Conservation (phyloP, 2,797 vertebrate species). For the Coregonus sp. region DNA sequence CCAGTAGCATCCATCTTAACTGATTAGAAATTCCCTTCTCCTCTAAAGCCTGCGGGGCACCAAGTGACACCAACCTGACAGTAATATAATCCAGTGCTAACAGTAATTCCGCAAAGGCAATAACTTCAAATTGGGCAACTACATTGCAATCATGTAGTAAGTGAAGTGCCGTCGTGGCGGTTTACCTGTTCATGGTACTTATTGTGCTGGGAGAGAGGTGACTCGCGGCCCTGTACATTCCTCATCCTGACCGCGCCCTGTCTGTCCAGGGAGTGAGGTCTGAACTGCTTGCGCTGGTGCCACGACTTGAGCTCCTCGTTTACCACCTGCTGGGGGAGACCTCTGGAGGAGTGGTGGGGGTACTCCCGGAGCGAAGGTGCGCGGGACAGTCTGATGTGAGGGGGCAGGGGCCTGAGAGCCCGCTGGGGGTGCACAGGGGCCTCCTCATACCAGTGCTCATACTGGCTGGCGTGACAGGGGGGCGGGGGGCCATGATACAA, state of each 20-base stretch:
- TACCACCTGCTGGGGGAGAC: conserved; percentile 76
- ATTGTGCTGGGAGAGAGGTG: conserved; percentile 53
- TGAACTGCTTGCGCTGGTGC: conserved; percentile 83
- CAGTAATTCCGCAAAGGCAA: background rate
- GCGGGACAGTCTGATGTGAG: conserved; percentile 74
- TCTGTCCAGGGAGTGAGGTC: conserved; percentile 82
- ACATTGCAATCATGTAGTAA: background rate
- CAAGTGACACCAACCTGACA: background rate
- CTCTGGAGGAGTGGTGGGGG: conserved; percentile 56
- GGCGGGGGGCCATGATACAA: conserved; percentile 54
- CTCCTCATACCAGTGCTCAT: conserved; percentile 72
- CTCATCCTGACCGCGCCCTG: conserved; percentile 79
- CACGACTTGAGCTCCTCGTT: conserved; percentile 85
- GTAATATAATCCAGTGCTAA: background rate
- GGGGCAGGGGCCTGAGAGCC: conserved; percentile 60
- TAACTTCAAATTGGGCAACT: background rate
- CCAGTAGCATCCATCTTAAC: background rate
- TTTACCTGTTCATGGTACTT: conserved; percentile 70
- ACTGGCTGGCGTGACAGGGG: conserved; percentile 48
- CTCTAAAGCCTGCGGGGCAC: background rate
- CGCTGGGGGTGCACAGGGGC: conserved; percentile 65
- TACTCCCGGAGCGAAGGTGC: conserved; percentile 79
- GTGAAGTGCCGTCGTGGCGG: background rate
- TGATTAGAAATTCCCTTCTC: conserved; percentile 2
- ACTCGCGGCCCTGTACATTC: conserved; percentile 58